Evolutionary conservation across 2,113 vertebrate genomes (phyloP), one percentile per base, ranked within the genome.

Genomic region (Cervus canadensis): DNA sequence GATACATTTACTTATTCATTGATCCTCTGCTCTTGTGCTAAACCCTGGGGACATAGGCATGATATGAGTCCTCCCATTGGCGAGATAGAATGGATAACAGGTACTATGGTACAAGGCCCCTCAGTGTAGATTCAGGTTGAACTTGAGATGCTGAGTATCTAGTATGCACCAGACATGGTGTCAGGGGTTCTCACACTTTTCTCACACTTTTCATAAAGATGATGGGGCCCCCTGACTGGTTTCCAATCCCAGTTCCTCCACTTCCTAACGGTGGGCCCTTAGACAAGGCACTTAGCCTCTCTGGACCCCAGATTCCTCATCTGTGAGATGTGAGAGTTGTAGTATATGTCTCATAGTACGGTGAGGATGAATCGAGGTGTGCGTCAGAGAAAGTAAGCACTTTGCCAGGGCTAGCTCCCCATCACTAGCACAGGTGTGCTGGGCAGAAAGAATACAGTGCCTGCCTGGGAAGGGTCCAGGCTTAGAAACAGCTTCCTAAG

Each of bases 341-440:
- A 36, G 11, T 7, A 33, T 0, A 0, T 11, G 0, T 45, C 56
- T 89, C 3, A 1, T 5, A 23, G 30, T 83, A 2, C 2, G 10
- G 6, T 52, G 81, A 85, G 12, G 16, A n/a, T 11, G 30, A 36
- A 36, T 64, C 1, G 5, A 54, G 33, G 12, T 52, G 19, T 59
- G 26, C 13, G 21, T 76, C 43, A 25, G 9, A 0, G 8, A 10
- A 5, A 21, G 17, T 4, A 1, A 40, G 54, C 28, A 2, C 40
- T 17, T 57, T 7, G 1, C 30, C 19, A 7, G 45, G 33, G 19
- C 79, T 25, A 13, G 10, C 30, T 56, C 2, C 74, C 74, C 15
- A 21, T 40, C 12, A 14, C 48, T 71, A 45, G 30, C 7, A 16
- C n/a, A 8, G 1, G 6, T 57, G 15, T 9, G 6, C 28, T 6